Base-by-base conservation (phyloP, 2,113 vertebrate genomes). In the Echinops telfairi region DNA sequence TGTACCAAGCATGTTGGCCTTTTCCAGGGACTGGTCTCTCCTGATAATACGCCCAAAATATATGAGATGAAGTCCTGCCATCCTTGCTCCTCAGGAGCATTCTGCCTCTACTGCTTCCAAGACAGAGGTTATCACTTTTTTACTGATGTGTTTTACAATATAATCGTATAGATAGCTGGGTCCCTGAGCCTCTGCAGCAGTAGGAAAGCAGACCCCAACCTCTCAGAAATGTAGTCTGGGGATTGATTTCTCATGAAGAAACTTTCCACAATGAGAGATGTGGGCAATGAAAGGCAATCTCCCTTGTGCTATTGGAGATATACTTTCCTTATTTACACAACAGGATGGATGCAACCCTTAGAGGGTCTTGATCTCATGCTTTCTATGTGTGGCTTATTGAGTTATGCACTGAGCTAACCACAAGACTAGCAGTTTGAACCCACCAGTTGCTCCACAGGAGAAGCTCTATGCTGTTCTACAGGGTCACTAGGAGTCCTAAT, bases 91-190 rank as follows among this genome's bases (percentile, higher is more conserved):
- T 53, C 47, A 12, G 47, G 47, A 53, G 47, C 47, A 53, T 14
- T 53, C 47, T 14, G 12, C 5, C 47, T 53, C 5, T 53, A 53
- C 47, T 17, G 14, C 60, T 62, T 20, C 64, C 33, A 81, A 73
- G 62, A 78, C 47, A 53, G 47, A 53, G 47, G 47, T 17, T 36
- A 10, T 66, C 64, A 58, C 31, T 84, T 87, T 81, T 84, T 93
- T 95, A 85, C 71, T 91, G 73, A 77, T 78, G 11, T 70, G 7
- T 86, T 96, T 92, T 77, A 91, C 73, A 57, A 47, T 88, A 68
- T 31, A 86, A 38, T 92, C 93, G 89, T 22, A 87, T 66, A 17
- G 86, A 93, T 17, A 47, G 5, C 47, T 66, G 64, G 43, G 60
- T 93, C 38, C 27, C 33, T 88, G 25, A 40, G 15, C 20, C 36